A percentile compares a stretch with the other conserved stretches of the same genome.
Conservation (phyloP, 1,140 invertebrate genomes). For the Drosophila ironensis region DNA sequence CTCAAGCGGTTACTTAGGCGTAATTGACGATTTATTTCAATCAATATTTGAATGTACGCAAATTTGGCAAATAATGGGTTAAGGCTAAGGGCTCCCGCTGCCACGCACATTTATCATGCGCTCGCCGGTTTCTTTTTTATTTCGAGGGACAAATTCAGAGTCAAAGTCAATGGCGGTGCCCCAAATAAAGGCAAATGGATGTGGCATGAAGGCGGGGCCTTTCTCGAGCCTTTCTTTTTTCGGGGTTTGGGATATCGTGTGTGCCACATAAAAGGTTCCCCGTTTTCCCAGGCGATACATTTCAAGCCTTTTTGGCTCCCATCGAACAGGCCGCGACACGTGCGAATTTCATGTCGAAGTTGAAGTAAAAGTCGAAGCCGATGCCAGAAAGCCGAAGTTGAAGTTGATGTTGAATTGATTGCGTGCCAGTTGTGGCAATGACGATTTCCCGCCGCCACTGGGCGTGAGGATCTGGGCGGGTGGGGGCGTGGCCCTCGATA, state of each 20-base stretch:
- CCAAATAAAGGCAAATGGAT: constrained; percentile 36
- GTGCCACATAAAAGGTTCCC: constrained; percentile 31
- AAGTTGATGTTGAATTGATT: constrained; percentile 64
- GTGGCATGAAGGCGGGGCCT: not conserved
- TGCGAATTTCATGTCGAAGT: constrained; percentile 11
- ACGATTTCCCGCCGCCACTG: constrained; percentile 20
- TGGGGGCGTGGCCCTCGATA: constrained; percentile 26
- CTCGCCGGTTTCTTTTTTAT: constrained; percentile 32
- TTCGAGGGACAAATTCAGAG: constrained; percentile 42
- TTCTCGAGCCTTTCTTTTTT: not conserved
- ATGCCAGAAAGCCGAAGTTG: too few relatives aligned
- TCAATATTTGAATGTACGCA: constrained; percentile 24
- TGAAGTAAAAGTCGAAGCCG: constrained; percentile 37
- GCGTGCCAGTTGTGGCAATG: constrained; percentile 69
- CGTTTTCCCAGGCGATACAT: constrained; percentile 5
- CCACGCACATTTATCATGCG: constrained; percentile 58
- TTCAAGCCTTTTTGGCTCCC: constrained; percentile 17
- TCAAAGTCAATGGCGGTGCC: constrained; percentile 44
- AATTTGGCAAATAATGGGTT: constrained; percentile 18
- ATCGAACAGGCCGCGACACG: constrained; percentile 24
- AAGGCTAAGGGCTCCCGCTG: constrained; percentile 31
- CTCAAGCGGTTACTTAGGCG: not conserved
- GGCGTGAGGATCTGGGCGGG: constrained; percentile 5
- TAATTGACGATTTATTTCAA: constrained; percentile 24
- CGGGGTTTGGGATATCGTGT: constrained; percentile 10